These are phyloP conservation scores for Coregonus ussuriensis DNA, from an alignment of 2,797 vertebrate genomes.

Conservation along the genomic window DNA sequence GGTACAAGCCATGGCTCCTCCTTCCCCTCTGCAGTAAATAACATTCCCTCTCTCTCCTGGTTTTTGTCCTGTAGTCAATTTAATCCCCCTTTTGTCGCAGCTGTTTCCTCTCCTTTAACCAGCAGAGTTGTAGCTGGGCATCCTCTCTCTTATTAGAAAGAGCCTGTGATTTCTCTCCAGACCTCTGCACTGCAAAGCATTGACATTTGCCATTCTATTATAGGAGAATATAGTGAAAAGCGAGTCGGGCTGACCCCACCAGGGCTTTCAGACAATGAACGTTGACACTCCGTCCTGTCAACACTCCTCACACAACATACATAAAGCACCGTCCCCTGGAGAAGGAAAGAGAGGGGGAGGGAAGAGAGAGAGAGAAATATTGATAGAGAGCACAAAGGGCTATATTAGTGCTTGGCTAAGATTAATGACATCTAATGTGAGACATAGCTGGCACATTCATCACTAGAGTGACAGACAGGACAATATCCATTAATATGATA, in stretches of 20 bases:
- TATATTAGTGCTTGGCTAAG: not conserved
- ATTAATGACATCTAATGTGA: conserved; percentile 8
- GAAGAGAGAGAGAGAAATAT: no score
- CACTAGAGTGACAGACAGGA: conserved; percentile 5
- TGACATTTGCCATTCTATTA: not conserved
- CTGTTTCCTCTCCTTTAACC: conserved; percentile 6
- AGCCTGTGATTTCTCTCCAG: not conserved
- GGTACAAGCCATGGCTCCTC: not conserved
- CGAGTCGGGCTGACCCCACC: not conserved
- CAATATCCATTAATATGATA: conserved; percentile 5
- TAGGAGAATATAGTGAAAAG: not conserved
- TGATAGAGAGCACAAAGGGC: not conserved
- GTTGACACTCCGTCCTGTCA: not conserved
- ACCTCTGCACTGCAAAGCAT: not conserved
- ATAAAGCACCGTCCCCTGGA: not conserved
- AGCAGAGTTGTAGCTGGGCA: not conserved
- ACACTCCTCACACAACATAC: not conserved
- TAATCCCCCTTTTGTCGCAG: conserved; percentile 17
- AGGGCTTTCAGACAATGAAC: not conserved
- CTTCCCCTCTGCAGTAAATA: conserved; percentile 7
- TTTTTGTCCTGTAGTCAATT: conserved; percentile 9
- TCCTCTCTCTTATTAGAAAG: not conserved
- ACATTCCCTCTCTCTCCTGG: not conserved
- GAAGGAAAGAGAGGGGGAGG: not conserved
- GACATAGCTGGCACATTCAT: not conserved